phyloP scores from a whole-genome alignment of 2,888 invertebrate genomes.

The Sphaerophoria rueppellii region DNA sequence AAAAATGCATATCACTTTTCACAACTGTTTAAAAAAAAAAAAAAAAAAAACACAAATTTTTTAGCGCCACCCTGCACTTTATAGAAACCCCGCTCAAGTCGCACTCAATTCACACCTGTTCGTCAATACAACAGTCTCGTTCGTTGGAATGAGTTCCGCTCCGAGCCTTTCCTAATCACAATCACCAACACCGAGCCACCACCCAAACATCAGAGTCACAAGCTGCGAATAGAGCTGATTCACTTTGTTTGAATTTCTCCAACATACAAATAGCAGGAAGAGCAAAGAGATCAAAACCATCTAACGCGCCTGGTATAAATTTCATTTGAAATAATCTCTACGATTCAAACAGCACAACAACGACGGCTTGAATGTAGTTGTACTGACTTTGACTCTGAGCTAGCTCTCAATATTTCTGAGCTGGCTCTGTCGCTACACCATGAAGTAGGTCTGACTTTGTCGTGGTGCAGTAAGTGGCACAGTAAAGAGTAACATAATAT shows the following conservation, averaged over 20 bases:
- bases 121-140: slow-evolving; percentile 15
- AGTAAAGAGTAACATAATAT: slow-evolving; percentile 40
- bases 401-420: slow-evolving; percentile 10
- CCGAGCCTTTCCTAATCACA: slow-evolving; percentile 2
- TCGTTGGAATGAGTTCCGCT: slow-evolving; percentile 15
- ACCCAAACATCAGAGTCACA: not conserved
- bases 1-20: slow-evolving; percentile 5
- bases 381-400: not conserved
- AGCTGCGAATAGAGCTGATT: slow-evolving; percentile 7
- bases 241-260: not conserved
- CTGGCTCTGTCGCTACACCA: slow-evolving; percentile 10
- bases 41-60: not conserved
- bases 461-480: slow-evolving; percentile 33
- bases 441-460: slow-evolving; percentile 25
- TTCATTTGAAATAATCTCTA: slow-evolving; percentile 27
- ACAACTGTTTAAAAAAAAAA: not conserved
- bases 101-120: slow-evolving; percentile 64
- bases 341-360: too few species aligned
- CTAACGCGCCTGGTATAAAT: slow-evolving; percentile 10
- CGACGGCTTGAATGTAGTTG: slow-evolving; percentile 27
- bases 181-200: slow-evolving; percentile 55
- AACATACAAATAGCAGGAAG: not conserved
- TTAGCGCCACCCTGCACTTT: slow-evolving; percentile 28
- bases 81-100: slow-evolving; percentile 53
- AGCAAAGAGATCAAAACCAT: not conserved